phyloP scores from a whole-genome alignment of 2,888 invertebrate species.

The Cataglyphis altisquamis region DNA sequence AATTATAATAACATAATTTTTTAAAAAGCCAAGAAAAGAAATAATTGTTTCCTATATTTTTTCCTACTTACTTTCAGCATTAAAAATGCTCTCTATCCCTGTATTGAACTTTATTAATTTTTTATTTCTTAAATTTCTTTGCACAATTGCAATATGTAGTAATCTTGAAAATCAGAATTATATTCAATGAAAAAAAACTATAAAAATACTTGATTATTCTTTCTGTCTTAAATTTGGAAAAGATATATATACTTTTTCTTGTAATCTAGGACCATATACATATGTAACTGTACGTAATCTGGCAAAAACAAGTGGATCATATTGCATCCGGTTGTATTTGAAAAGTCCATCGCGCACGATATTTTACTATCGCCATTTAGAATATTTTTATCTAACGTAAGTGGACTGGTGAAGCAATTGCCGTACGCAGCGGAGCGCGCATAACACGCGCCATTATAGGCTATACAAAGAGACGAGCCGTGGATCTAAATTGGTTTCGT shows the following conservation, averaged over 20 bases:
- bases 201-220: background rate
- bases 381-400: conserved; percentile 34
- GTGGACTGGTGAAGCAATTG: conserved; percentile 36
- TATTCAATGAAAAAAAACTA: background rate
- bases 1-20: background rate
- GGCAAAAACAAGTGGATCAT: background rate
- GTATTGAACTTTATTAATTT: too few relatives aligned
- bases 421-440: conserved; percentile 20
- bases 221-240: background rate
- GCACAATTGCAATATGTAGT: too few relatives aligned
- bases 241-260: background rate
- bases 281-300: background rate
- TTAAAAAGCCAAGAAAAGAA: background rate
- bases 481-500: conserved; percentile 68
- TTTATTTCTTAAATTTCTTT: background rate
- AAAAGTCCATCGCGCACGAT: conserved; percentile 18
- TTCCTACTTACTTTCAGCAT: background rate
- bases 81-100: background rate
- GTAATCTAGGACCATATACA: background rate
- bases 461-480: conserved; percentile 49
- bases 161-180: too few relatives aligned
- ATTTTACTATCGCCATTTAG: conserved; percentile 4
- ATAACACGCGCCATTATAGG: conserved; percentile 51
- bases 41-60: background rate
- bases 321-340: background rate